phyloP scores from a whole-genome alignment of 2,797 vertebrate species.

The Prionace glauca region DNA sequence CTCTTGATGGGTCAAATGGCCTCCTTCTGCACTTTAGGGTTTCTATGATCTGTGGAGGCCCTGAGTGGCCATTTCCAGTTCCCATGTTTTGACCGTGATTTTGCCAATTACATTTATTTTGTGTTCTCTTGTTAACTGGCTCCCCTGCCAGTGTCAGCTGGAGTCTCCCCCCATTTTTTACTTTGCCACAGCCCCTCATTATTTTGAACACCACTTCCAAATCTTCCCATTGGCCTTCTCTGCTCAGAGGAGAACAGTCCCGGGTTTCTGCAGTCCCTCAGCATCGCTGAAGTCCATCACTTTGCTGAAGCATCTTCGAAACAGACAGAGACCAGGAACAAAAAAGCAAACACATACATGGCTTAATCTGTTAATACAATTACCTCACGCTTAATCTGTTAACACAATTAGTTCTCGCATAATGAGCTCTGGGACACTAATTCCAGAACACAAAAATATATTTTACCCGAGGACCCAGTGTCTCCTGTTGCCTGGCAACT shows the following conservation, averaged over 20 bases:
- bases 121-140: background rate
- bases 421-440: background rate
- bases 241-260: background rate
- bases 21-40: no score
- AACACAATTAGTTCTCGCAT: background rate
- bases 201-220: background rate
- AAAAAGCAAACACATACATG: background rate
- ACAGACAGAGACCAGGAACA: background rate
- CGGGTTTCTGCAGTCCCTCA: background rate
- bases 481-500: background rate
- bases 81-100: background rate
- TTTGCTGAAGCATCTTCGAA: background rate
- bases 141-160: background rate
- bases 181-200: background rate
- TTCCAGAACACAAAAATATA: slow-evolving; percentile 9
- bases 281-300: background rate
- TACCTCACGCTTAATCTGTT: background rate
- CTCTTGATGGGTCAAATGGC: no score
- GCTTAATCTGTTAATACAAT: slow-evolving; percentile 3
- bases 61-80: background rate
- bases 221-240: background rate
- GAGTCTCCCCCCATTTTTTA: background rate
- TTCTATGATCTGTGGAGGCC: no score
- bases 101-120: background rate
- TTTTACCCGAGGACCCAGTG: background rate